Evolutionary conservation across 2,797 vertebrate species (phyloP), one percentile per base, ranked within the genome.

Genomic region (Perodicticus potto): DNA sequence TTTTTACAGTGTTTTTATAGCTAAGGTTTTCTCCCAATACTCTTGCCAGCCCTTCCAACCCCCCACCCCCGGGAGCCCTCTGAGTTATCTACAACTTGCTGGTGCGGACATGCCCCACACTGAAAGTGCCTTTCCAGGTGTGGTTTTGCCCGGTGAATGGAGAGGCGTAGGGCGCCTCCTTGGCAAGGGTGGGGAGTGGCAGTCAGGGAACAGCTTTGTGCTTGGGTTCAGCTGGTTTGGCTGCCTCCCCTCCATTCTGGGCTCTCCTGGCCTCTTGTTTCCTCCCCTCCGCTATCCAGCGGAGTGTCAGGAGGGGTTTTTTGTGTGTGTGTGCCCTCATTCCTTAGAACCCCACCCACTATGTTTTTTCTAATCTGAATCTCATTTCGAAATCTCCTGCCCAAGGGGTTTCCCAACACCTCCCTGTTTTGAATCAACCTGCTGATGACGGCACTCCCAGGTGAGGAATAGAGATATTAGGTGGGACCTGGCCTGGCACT

Each of bases 351-450:
- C 86, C 85, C 92, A 63, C 70, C 91, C 63, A 43, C 63, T 88
- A 1, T 73, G 84, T 93, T 93, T 95, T 89, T 93, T 55, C 90
- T 94, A 74, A 94, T 93, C 84, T 22, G 59, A 92, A 97, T 97
- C 95, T 97, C 78, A 45, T 97, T 97, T 97, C n/a, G 87, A 98
- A 97, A 98, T 97, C 93, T 97, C 91, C 93, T 97, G 95, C 96
- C 97, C 88, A 88, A 95, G 94, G 96, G 97, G 91, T 97, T 97
- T 97, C 96, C 96, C 93, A 94, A 82, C 74, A 27, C 94, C 89
- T 94, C 94, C 91, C 40, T 87, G 94, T 53, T 91, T 93, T 94
- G 97, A 96, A 91, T 89, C 92, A 93, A 86, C 86, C 84, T 65
- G 94, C 73, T 96, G 95, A 95, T 96, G 53, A 77, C 77, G 76